A percentile compares a stretch with the other conserved stretches of the same genome.
These are phyloP conservation scores for Cheilosia impressa DNA, from an alignment of 2,888 invertebrate species.

Conservation along the genomic window DNA sequence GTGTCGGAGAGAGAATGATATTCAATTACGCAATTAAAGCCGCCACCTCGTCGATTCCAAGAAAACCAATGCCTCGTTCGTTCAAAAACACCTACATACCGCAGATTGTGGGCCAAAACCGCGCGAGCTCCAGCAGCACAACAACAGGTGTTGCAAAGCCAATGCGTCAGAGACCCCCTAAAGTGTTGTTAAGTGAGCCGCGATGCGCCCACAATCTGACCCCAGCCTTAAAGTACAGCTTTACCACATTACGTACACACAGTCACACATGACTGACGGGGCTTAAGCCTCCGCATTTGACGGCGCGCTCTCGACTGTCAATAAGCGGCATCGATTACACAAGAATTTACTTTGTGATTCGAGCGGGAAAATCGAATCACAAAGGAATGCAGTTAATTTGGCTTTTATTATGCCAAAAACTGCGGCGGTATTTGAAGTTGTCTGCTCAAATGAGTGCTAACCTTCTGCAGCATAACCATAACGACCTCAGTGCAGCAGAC, in stretches of 20 bases:
- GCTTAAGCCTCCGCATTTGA: conserved; percentile 28
- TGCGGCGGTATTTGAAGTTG: neutral
- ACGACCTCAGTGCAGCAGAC: conserved; percentile 63
- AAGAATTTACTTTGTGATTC: conserved; percentile 48
- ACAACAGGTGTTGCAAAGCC: conserved; percentile 50
- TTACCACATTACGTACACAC: neutral
- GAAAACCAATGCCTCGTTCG: conserved; percentile 40
- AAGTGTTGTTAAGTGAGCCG: conserved; percentile 16
- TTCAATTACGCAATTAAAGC: conserved; percentile 50
- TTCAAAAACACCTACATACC: conserved; percentile 56
- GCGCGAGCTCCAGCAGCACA: neutral
- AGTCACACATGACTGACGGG: neutral
- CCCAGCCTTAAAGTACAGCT: conserved; percentile 38
- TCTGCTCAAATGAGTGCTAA: conserved; percentile 38
- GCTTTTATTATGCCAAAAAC: conserved; percentile 43
- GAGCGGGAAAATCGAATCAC: conserved; percentile 36
- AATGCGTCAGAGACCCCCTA: conserved; percentile 61
- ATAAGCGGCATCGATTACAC: conserved; percentile 61
- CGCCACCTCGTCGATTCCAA: conserved; percentile 27
- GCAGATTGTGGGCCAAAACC: conserved; percentile 56
- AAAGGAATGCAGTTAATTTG: conserved; percentile 62
- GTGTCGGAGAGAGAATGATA: conserved; percentile 11
- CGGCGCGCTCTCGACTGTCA: conserved; percentile 16
- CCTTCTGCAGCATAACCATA: conserved; percentile 28
- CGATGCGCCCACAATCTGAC: conserved; percentile 62